Base-by-base conservation (phyloP, 1,140 invertebrate species). In the Hermatobates lingyangjiaoensis region DNA sequence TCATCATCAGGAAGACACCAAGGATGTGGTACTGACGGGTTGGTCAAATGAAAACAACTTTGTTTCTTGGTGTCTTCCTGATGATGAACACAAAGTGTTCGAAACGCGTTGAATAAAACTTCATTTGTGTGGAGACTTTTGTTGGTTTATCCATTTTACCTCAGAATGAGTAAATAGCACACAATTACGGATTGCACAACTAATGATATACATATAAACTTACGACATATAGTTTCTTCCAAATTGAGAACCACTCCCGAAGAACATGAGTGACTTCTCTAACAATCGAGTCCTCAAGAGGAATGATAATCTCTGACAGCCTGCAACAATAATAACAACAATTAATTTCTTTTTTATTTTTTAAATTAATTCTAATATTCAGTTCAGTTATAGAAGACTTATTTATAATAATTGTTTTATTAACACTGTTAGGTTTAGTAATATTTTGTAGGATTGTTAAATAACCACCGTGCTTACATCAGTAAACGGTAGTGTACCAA, bases 241-340 rank as follows among this genome's bases (percentile, higher is more conserved):
- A 93, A 52, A 91, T 83, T 55, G 80, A 68, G 25, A 80, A 84
- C 91, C 91, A 96, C 79, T 96, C 91, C 64, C 88, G 70, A 12
- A 94, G 69, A 0, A 93, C 89, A 51, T 83, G 73, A 2, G 87
- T 86, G n/a, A 91, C 86, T 69, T 94, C 89, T 44, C 78, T 72
- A 0, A 91, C 83, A n/a, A 90, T 79, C 1, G 83, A 76, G 71
- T 93, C 88, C 62, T 90, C 87, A n/a, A 79, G 58, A 20, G 80
- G 77, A 52, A 74, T 73, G 7, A 81, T 74, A 25, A 27, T 18
- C 5, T 50, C 46, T 20, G 25, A 30, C 5, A 21, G 45, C 10
- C 51, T 53, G 7, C n/a, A 51, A 45, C 44, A 52, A 51, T 25
- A 25, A 49, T 47, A 54, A 45, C 44, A 47, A 12, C 3, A 14